These are phyloP conservation scores for Dromiciops gliroides DNA, from an alignment of 2,113 vertebrate genomes.

Conservation along the genomic window DNA sequence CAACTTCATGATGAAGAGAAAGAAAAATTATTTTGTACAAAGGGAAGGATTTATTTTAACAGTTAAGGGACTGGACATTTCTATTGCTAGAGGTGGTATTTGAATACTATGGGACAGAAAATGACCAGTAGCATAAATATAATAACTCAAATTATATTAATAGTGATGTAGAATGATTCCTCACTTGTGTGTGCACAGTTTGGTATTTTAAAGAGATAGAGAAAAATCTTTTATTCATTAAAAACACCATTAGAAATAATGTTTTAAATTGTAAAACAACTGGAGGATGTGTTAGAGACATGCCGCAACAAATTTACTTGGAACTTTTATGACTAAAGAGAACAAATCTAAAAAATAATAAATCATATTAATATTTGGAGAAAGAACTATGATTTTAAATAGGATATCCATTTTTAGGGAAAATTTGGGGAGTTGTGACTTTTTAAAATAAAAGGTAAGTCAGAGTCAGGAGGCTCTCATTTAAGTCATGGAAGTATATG, in stretches of 20 bases:
- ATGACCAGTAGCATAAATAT: not conserved
- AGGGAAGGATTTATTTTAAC: not conserved
- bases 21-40: not conserved
- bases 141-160: not conserved
- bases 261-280: not conserved
- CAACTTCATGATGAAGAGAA: not conserved
- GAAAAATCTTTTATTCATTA: not conserved
- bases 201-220: not conserved
- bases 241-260: not conserved
- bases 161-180: not conserved
- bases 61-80: not conserved
- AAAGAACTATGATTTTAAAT: not conserved
- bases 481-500: not conserved
- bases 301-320: not conserved
- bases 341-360: not conserved
- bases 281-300: not conserved
- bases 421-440: not conserved
- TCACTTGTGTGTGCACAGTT: not conserved
- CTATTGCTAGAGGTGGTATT: not conserved
- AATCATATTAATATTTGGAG: not conserved
- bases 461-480: not conserved
- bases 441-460: not conserved
- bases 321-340: not conserved
- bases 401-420: not conserved
- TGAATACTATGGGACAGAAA: not conserved